Conservation (phyloP, 2,888 invertebrate genomes). For the Drosophila kanekoi region DNA sequence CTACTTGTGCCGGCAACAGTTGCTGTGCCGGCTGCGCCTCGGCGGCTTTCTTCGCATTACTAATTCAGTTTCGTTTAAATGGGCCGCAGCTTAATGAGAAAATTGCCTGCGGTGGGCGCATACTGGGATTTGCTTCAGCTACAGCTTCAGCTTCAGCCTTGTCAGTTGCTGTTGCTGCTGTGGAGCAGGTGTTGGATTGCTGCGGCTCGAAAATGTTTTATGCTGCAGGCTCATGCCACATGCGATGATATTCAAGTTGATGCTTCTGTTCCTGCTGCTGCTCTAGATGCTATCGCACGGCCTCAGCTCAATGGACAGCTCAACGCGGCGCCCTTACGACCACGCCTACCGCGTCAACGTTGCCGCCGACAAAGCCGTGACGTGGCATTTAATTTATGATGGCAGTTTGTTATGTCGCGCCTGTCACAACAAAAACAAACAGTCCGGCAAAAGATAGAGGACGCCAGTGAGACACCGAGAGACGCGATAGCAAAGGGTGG, state of each 20-base stretch:
- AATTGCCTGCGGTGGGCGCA: conserved; percentile 74
- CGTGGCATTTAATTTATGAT: conserved; percentile 82
- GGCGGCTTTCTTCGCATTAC: conserved; percentile 66
- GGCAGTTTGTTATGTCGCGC: conserved; percentile 83
- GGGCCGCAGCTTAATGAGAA: conserved; percentile 76
- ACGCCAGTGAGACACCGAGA: conserved; percentile 41
- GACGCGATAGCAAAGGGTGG: conserved; percentile 3
- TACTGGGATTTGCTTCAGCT: conserved; percentile 43
- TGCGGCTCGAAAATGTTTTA: conserved; percentile 45
- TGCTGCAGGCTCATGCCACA: conserved; percentile 40
- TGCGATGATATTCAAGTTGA: conserved; percentile 54
- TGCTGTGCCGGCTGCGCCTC: conserved; percentile 39
- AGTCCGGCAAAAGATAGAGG: conserved; percentile 65
- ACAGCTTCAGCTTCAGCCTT: neutral
- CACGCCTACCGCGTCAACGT: conserved; percentile 32
- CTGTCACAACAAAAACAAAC: conserved; percentile 82
- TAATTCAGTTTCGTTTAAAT: conserved; percentile 81
- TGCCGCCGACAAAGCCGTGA: conserved; percentile 66
- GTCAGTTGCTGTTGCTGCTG: neutral
- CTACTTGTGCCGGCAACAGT: conserved; percentile 49
- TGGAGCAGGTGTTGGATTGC: conserved; percentile 46
- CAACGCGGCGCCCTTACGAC: conserved; percentile 23
- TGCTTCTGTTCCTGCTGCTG: conserved; percentile 21
- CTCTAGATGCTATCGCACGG: conserved; percentile 34
- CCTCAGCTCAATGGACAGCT: conserved; percentile 49